Evolutionary conservation across 2,888 invertebrate species (phyloP).

Genomic region (Stenchaetothrips biformis): DNA sequence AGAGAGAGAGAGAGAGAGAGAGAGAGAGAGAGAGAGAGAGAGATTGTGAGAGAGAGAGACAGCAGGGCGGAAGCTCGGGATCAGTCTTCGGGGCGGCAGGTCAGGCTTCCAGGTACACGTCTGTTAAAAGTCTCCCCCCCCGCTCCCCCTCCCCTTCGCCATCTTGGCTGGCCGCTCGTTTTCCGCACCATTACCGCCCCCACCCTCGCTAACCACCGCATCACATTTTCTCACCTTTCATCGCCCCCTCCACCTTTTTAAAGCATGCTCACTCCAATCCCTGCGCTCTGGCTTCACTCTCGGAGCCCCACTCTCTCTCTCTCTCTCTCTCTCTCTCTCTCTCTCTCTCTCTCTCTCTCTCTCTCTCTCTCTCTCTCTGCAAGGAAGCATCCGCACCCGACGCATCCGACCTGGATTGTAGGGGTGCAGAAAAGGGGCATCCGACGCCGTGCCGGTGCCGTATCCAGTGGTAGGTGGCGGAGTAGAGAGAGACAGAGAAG

Average conservation of each 20-base stretch:
- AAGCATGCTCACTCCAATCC: constrained; percentile 17
- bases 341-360: not conserved
- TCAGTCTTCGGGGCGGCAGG: not conserved
- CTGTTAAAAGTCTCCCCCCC: not conserved
- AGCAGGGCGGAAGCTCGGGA: too few species aligned
- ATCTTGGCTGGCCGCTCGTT: constrained; percentile 18
- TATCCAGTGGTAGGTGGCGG: too few species aligned
- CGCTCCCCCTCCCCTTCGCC: not conserved
- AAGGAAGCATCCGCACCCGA: constrained; percentile 3
- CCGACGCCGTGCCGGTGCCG: too few species aligned
- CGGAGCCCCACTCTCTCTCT: not conserved
- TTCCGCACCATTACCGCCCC: constrained; percentile 1
- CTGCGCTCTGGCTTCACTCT: not conserved
- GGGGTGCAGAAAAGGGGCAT: too few species aligned
- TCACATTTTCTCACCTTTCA: constrained; percentile 22
- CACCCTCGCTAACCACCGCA: constrained; percentile 20
- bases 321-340: not conserved
- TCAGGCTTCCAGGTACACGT: not conserved
- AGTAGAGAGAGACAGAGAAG: not conserved
- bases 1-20: not conserved
- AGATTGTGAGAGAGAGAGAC: not conserved
- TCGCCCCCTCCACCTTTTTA: constrained; percentile 6
- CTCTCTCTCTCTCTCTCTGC: not conserved
- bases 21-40: too few species aligned
- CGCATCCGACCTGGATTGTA: constrained; percentile 22